phyloP scores from a whole-genome alignment of 2,888 invertebrate genomes.

The Watsonalla cultraria region DNA sequence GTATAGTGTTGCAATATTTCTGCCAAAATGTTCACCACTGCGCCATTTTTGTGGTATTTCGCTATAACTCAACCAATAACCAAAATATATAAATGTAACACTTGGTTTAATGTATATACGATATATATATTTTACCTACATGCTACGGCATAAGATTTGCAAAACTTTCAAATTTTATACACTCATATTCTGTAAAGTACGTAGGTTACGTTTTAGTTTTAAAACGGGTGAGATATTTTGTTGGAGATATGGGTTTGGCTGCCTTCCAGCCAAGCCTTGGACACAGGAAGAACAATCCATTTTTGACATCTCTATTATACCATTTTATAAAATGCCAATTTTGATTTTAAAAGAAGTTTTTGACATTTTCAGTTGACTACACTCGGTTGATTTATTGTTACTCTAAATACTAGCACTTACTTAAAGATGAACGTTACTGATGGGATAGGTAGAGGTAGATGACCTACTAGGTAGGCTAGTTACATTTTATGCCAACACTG shows the following conservation, averaged over 20 bases:
- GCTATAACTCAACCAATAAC: neutral
- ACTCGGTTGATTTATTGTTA: neutral
- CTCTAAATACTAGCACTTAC: no score
- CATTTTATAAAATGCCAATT: conserved; percentile 13
- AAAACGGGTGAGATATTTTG: conserved; percentile 33
- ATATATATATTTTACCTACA: no score
- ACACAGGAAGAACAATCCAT: conserved; percentile 30
- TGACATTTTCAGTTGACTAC: neutral
- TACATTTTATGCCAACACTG: no score
- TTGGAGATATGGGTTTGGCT: conserved; percentile 37
- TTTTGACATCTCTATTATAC: conserved; percentile 30
- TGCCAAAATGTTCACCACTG: neutral
- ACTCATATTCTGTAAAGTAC: neutral
- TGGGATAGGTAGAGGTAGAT: no score
- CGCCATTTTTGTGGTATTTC: conserved; percentile 1
- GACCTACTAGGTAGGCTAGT: no score
- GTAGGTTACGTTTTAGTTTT: conserved; percentile 26
- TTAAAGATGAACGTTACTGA: no score
- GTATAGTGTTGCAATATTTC: neutral
- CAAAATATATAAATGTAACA: neutral
- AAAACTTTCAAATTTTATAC: neutral
- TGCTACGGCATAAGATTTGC: neutral
- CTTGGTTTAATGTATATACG: neutral
- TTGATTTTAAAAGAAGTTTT: neutral
- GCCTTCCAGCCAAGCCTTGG: conserved; percentile 26